Base-by-base conservation (phyloP, 2,113 vertebrate species). In the Tragelaphus buxtoni region DNA sequence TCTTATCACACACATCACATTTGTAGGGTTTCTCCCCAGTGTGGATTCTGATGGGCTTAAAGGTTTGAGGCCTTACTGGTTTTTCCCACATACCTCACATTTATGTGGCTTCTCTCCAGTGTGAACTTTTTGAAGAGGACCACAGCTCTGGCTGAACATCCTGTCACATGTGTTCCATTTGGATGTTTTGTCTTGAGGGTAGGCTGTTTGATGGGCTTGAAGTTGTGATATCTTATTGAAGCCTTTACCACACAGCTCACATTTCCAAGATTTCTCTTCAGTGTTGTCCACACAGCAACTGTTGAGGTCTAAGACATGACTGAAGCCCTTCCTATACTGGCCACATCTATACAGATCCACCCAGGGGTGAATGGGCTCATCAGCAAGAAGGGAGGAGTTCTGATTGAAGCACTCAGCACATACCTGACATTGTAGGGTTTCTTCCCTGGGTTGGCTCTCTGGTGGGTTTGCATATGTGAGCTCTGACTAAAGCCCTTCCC, bases 381-480 rank as follows among this genome's bases (percentile, higher is more conserved):
- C 90, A 17, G 81, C 63, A 30, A 87, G 55, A 42, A 94, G 87
- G 63, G 58, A 94, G 3, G 96, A 96, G 32, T 80, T 72, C 69
- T 96, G 77, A 49, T 17, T 81, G 26, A 97, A 97, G 60, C 77
- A 89, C 69, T 91, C 94, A 42, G 63, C 74, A 84, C 82, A 97
- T 3, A 49, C 63, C 7, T 51, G 65, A 60, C 94, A 97, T 20
- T 53, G 17, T 55, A 77, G 28, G 86, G 97, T 51, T 96, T 96
- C 56, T 98, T 95, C 13, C 94, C 92, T 5, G 88, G 65, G 91
- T 80, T 85, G 53, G 81, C 76, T 58, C 92, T 42, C 26, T 95
- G 92, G 72, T 74, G 86, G 39, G 61, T 90, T 14, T 86, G 89
- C 4, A 69, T 61, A 53, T 77, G 69, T 16, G 76, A 96, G 42